Evolutionary conservation across 2,113 vertebrate species (phyloP).

Genomic region (Telmatochromis brichardi): DNA sequence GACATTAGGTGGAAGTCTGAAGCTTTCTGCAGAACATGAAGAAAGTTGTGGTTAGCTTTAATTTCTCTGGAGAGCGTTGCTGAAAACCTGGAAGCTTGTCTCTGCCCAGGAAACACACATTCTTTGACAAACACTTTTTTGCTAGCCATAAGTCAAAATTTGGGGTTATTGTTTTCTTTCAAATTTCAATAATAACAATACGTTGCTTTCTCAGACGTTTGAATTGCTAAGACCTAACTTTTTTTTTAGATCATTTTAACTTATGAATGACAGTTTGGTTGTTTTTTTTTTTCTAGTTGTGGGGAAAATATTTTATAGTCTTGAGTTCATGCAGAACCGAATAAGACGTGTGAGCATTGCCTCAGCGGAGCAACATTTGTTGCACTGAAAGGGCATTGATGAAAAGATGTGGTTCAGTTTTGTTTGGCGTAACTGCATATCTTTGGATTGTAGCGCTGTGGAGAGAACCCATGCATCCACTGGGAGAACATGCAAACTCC

Average conservation of each 20-base stretch:
- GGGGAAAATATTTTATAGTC: neutral
- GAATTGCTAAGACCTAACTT: neutral
- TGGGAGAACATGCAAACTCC: neutral
- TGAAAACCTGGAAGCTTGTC: neutral
- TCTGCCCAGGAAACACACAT: neutral
- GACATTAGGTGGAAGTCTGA: neutral
- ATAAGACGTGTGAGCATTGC: neutral
- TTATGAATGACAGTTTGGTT: neutral
- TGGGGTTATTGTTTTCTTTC: neutral
- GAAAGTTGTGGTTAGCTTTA: neutral
- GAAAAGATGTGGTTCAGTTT: neutral
- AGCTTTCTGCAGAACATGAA: neutral
- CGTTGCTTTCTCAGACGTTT: neutral
- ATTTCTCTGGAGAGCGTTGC: neutral
- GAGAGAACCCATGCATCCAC: neutral
- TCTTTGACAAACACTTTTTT: neutral
- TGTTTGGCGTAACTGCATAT: neutral
- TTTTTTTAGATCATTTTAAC: neutral
- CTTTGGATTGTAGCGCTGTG: neutral
- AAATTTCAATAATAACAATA: neutral
- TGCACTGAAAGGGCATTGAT: neutral
- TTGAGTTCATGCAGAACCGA: neutral
- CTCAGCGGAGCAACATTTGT: neutral
- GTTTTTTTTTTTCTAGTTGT: rapidly evolving
- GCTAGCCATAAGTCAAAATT: neutral